Percentiles rank a stretch among this genome's conserved stretches.
Conservation (phyloP, 2,888 invertebrate species). For the Omphaloscelis lunosa region DNA sequence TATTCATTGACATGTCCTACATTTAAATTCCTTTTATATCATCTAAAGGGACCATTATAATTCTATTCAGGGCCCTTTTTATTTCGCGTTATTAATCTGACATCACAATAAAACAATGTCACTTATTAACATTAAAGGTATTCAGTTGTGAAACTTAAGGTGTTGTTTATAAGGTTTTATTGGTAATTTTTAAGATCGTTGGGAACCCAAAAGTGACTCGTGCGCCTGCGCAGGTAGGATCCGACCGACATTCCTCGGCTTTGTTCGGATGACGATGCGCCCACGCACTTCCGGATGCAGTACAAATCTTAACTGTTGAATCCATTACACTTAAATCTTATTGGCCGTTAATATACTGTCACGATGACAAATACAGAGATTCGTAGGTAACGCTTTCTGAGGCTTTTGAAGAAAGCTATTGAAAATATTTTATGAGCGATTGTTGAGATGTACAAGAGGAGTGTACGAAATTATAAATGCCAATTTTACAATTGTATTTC, state of each 20-base stretch:
- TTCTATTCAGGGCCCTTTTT: conserved; percentile 43
- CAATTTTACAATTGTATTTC: not conserved
- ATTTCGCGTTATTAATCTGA: conserved; percentile 52
- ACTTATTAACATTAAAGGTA: not conserved
- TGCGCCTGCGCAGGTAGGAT: conserved; percentile 83
- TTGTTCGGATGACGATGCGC: conserved; percentile 81
- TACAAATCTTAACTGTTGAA: conserved; percentile 71
- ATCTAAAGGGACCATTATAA: conserved; percentile 33
- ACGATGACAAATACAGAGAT: conserved; percentile 58
- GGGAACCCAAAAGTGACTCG: conserved; percentile 59
- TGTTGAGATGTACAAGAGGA: not conserved
- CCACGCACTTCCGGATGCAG: conserved; percentile 87
- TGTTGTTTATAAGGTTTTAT: conserved; percentile 28
- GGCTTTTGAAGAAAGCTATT: conserved; percentile 21
- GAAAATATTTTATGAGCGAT: conserved; percentile 27
- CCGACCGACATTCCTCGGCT: conserved; percentile 83
- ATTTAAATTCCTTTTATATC: conserved; percentile 56
- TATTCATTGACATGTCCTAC: conserved; percentile 35
- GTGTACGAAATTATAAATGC: not conserved
- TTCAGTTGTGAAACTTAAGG: conserved; percentile 46
- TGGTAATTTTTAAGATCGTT: conserved; percentile 19
- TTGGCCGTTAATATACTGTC: conserved; percentile 71
- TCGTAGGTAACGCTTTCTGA: conserved; percentile 14
- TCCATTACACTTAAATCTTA: conserved; percentile 74
- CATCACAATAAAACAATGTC: conserved; percentile 27